These are phyloP conservation scores for Tragelaphus scriptus DNA, from an alignment of 2,113 vertebrate species.

Conservation along the genomic window DNA sequence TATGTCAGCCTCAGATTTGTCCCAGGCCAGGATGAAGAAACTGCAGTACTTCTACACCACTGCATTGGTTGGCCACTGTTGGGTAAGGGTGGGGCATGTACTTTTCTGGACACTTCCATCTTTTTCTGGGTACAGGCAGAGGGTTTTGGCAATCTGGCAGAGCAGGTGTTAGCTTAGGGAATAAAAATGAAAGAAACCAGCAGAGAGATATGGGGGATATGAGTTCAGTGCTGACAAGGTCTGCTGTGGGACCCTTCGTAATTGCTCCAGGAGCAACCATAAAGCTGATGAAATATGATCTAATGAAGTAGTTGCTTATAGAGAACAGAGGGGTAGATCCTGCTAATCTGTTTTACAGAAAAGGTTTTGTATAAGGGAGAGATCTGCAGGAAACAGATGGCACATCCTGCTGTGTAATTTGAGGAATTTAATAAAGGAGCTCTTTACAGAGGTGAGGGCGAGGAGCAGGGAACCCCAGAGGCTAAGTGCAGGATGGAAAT, in stretches of 20 bases:
- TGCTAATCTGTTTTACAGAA: not conserved
- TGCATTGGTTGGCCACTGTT: not conserved
- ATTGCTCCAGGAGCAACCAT: not conserved
- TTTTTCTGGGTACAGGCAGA: not conserved
- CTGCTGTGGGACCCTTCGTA: not conserved
- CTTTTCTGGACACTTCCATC: not conserved
- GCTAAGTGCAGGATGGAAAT: not conserved
- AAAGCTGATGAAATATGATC: not conserved
- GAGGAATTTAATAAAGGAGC: not conserved
- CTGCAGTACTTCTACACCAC: not conserved
- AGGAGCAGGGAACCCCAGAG: accelerated
- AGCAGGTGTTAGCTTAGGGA: not conserved
- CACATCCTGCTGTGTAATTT: not conserved
- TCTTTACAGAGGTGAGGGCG: not conserved
- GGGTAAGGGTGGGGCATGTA: not conserved
- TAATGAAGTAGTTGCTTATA: not conserved
- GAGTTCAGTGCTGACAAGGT: not conserved
- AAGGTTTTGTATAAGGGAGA: not conserved
- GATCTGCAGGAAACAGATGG: not conserved
- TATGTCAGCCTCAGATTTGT: not conserved
- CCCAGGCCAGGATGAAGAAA: not conserved
- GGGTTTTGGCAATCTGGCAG: not conserved
- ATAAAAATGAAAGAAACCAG: not conserved
- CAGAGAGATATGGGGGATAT: not conserved
- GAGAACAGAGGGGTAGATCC: not conserved